phyloP scores from a whole-genome alignment of 2,113 vertebrate species.

The Rafetus swinhoei region DNA sequence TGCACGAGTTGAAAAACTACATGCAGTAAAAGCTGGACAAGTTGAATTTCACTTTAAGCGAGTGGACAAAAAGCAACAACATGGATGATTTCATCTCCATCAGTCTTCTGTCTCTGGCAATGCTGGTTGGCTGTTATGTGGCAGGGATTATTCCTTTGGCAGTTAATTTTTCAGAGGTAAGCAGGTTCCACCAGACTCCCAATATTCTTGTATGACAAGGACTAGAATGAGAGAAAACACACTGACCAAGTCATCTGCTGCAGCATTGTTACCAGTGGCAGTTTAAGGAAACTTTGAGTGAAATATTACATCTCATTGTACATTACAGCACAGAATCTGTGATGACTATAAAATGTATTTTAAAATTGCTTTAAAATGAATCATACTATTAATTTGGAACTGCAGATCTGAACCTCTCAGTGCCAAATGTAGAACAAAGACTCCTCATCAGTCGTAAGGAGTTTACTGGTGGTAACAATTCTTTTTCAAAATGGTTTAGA shows the following conservation, averaged over 20 bases:
- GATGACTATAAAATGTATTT: rapidly evolving
- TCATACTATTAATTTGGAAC: neutral
- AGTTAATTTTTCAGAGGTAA: conserved; percentile 98
- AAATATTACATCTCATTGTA: rapidly evolving
- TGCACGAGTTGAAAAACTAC: conserved; percentile 24
- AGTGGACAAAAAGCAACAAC: conserved; percentile 41
- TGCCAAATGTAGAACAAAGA: neutral
- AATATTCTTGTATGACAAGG: no score
- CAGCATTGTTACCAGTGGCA: rapidly evolving
- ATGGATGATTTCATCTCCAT: conserved; percentile 98
- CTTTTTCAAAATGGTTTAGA: neutral
- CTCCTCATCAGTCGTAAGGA: rapidly evolving
- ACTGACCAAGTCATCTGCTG: rapidly evolving
- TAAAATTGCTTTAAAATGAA: neutral
- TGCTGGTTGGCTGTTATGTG: conserved; percentile 97
- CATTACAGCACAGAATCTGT: rapidly evolving
- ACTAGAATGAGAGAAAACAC: neutral
- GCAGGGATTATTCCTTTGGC: conserved; percentile 96
- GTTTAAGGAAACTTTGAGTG: neutral
- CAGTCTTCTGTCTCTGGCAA: conserved; percentile 93
- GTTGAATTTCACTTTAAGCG: conserved; percentile 41
- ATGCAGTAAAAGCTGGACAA: conserved; percentile 10
- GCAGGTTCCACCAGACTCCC: conserved; percentile 33
- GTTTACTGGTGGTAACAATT: rapidly evolving
- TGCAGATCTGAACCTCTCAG: rapidly evolving